These are phyloP conservation scores for Beaufortia kweichowensis DNA, from an alignment of 2,113 vertebrate species.

Conservation along the genomic window DNA sequence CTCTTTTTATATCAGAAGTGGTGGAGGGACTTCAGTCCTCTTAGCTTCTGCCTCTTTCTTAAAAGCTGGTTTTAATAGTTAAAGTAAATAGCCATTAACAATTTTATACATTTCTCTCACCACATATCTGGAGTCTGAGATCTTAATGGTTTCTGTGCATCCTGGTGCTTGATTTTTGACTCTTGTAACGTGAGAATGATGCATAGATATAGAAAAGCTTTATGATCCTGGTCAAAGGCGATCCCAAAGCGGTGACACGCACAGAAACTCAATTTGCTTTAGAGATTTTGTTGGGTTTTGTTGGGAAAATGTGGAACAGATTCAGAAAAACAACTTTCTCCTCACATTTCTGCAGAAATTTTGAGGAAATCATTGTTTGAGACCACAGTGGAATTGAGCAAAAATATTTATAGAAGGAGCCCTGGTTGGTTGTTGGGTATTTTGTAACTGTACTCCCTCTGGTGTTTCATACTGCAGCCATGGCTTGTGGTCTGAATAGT, in stretches of 20 bases:
- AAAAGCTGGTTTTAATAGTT: slow-evolving; percentile 12
- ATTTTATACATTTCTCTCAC: neutral
- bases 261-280: slow-evolving; percentile 6
- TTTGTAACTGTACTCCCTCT: slow-evolving; percentile 23
- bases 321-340: too few species aligned
- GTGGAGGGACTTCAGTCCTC: slow-evolving; percentile 14
- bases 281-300: neutral
- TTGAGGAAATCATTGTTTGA: neutral
- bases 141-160: slow-evolving; percentile 21
- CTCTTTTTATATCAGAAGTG: neutral
- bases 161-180: slow-evolving; percentile 31
- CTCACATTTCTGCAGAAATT: neutral
- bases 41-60: slow-evolving; percentile 30
- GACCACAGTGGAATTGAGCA: neutral
- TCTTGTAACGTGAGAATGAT: slow-evolving; percentile 11
- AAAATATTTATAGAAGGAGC: neutral
- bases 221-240: slow-evolving; percentile 18
- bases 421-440: neutral
- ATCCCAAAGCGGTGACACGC: slow-evolving; percentile 7
- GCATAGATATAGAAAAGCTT: neutral
- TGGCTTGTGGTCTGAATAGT: neutral
- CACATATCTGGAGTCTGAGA: slow-evolving; percentile 8
- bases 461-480: neutral
- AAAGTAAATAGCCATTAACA: slow-evolving; percentile 22
- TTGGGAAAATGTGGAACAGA: neutral